Base-by-base conservation (phyloP, 2,113 vertebrate genomes). In the Plectropomus leopardus region DNA sequence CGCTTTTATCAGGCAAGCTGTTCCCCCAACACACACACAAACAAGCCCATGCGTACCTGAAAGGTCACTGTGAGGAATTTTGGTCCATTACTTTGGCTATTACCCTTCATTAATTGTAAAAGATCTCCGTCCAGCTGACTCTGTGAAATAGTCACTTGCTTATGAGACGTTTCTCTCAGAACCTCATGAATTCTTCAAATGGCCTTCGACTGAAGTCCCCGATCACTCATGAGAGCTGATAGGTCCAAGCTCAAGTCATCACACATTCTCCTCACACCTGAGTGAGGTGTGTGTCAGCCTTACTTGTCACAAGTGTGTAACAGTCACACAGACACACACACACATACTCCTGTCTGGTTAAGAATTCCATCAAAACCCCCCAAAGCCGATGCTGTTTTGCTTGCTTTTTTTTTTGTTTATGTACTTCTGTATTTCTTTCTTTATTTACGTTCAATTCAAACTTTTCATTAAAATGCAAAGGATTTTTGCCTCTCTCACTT, bases 401-500 rank as follows among this genome's bases (percentile, higher is more conserved):
- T 76, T 72, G 57, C 4, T 45, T 79, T 64, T 87, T 85, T 88
- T 84, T 88, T 84, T 92, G 83, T 89, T 89, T 89, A 78, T 73
- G 54, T 74, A 54, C 23, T 23, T 15, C 40, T 73, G 32, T 76
- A 40, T 76, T 84, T 50, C 30, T 87, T 83, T 60, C 57, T 86
- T 93, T 89, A 86, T 92, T 92, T 89, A 86, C 79, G 66, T 91
- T 86, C 82, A 77, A 84, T 87, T 87, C 86, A 80, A 83, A 83
- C 73, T 89, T 90, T 90, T 93, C 89, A 94, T 94, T 93, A 93
- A 94, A 95, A 94, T 94, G 92, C 92, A 93, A 94, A 92, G 75
- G 80, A 73, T 84, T 90, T 88, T 80, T 30, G 63, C 69, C 54
- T 70, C 72, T 81, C 86, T 67, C 82, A 45, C 75, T 89, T 82